phyloP scores from a whole-genome alignment of 1,140 invertebrate species.

The Drosophila serrata region DNA sequence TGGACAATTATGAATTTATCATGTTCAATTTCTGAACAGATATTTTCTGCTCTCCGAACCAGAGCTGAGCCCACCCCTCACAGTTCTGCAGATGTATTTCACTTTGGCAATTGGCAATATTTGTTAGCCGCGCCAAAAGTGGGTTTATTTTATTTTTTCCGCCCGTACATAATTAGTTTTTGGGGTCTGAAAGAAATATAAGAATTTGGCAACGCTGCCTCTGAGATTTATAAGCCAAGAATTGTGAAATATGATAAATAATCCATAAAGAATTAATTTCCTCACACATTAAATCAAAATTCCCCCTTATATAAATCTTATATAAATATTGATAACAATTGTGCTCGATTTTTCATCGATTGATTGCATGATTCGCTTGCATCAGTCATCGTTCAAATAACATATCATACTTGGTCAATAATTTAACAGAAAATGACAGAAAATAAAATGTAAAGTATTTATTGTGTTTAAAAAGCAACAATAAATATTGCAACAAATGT shows the following conservation, averaged over 20 bases:
- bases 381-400: slow-evolving; percentile 32
- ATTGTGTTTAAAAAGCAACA: slow-evolving; percentile 72
- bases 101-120: slow-evolving; percentile 52
- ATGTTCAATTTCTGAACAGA: slow-evolving; percentile 81
- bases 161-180: slow-evolving; percentile 76
- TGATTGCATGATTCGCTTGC: slow-evolving; percentile 40
- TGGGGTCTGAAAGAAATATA: slow-evolving; percentile 35
- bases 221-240: slow-evolving; percentile 53
- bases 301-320: background rate
- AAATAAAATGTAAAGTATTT: slow-evolving; percentile 72
- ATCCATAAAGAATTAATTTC: background rate
- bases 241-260: slow-evolving; percentile 24
- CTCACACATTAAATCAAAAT: slow-evolving; percentile 11
- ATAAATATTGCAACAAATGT: slow-evolving; percentile 52
- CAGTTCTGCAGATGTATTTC: slow-evolving; percentile 27
- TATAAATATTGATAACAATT: slow-evolving; percentile 5
- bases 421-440: slow-evolving; percentile 63
- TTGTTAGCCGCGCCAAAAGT: slow-evolving; percentile 44
- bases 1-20: slow-evolving; percentile 83
- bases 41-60: slow-evolving; percentile 66
- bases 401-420: slow-evolving; percentile 53
- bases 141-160: slow-evolving; percentile 33
- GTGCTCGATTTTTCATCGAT: slow-evolving; percentile 23
- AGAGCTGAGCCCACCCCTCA: slow-evolving; percentile 5
- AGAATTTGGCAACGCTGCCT: slow-evolving; percentile 20